Evolutionary conservation across 2,797 vertebrate species (phyloP).

Genomic region (Allobates femoralis): DNA sequence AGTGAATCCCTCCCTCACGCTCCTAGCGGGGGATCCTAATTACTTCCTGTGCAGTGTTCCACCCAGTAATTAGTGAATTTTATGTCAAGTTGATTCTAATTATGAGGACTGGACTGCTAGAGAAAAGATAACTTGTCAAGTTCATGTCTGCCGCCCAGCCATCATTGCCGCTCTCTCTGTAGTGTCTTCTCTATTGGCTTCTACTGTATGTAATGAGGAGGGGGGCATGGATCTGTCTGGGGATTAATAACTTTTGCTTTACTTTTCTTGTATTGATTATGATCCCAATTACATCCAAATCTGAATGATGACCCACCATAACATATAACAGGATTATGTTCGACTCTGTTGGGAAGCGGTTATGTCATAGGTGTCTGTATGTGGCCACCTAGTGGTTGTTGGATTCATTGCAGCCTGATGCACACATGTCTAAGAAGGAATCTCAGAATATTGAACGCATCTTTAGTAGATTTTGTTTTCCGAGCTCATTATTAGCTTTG

Average conservation of each 20-base stretch:
- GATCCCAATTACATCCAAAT: background rate
- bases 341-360: too few relatives aligned
- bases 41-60: conserved; percentile 66
- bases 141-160: conserved; percentile 22
- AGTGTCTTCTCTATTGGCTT: background rate
- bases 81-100: conserved; percentile 66
- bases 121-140: conserved; percentile 66
- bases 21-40: conserved; percentile 63
- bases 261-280: background rate
- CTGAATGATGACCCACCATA: too few relatives aligned
- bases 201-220: background rate
- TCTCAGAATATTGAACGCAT: too few relatives aligned
- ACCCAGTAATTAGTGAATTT: conserved; percentile 67
- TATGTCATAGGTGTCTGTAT: too few relatives aligned
- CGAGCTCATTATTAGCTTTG: background rate
- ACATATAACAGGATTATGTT: too few relatives aligned
- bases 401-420: too few relatives aligned
- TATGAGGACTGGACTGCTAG: conserved; percentile 55
- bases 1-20: background rate
- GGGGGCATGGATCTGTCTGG: background rate
- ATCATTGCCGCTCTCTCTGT: background rate
- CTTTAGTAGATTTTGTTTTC: background rate
- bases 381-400: too few relatives aligned
- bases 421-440: too few relatives aligned
- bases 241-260: background rate